Conservation (phyloP, 2,113 vertebrate species). For the Daphoenositta chrysoptera region DNA sequence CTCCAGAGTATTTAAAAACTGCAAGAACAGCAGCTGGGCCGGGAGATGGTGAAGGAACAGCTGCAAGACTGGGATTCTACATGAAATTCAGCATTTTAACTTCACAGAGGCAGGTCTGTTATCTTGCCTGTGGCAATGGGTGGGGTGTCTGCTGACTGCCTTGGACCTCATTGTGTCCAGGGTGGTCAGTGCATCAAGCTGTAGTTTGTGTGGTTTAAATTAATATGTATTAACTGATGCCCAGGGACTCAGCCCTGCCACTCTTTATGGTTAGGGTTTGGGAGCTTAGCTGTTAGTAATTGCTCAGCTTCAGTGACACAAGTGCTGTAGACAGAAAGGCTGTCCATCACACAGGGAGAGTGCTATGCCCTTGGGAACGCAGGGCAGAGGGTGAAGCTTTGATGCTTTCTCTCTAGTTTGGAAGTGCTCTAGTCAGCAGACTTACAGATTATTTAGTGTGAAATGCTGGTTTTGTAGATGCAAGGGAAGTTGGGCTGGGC, state of each 20-base stretch:
- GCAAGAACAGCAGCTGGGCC: not conserved
- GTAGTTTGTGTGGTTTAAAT: not conserved
- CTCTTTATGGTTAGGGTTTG: not conserved
- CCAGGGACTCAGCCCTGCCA: not conserved
- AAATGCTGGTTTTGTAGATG: not conserved
- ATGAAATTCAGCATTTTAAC: not conserved
- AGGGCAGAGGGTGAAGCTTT: not conserved
- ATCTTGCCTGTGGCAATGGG: not conserved
- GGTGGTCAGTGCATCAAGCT: not conserved
- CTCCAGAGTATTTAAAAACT: not conserved
- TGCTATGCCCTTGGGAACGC: accelerated
- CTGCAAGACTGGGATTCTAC: not conserved
- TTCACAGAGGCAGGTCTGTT: not conserved
- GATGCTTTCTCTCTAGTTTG: not conserved
- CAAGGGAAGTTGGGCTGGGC: not conserved
- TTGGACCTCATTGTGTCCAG: not conserved
- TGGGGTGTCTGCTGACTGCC: not conserved
- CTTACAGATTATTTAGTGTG: not conserved
- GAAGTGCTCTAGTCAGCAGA: not conserved
- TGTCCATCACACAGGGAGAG: not conserved
- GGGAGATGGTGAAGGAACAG: not conserved
- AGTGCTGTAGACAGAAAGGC: not conserved
- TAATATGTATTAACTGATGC: not conserved
- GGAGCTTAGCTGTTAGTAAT: not conserved
- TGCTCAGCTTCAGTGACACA: not conserved